A percentile compares a stretch with the other conserved stretches of the same genome.
Conservation (phyloP, 2,888 invertebrate species). For the Erebia aethiops region DNA sequence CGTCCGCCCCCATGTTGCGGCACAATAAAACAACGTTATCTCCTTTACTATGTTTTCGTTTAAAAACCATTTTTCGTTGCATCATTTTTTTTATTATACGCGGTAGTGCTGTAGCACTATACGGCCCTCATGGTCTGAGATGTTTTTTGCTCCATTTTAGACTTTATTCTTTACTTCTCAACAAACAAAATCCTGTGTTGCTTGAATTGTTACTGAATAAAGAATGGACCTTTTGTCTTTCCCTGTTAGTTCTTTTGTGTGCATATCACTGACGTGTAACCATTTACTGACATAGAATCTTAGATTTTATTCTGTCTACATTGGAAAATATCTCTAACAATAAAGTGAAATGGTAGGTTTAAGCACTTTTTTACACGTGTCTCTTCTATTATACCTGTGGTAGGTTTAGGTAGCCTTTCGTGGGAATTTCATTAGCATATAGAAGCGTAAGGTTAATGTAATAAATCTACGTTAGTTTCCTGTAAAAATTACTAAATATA, state of each 20-base stretch:
- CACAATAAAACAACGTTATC: slow-evolving; percentile 69
- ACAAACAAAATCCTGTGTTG: slow-evolving; percentile 39
- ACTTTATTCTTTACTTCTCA: slow-evolving; percentile 42
- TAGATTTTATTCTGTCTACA: slow-evolving; percentile 18
- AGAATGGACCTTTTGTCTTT: slow-evolving; percentile 47
- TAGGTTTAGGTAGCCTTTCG: not conserved
- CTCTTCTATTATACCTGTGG: not conserved
- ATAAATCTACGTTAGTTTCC: not conserved
- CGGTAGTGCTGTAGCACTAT: slow-evolving; percentile 33
- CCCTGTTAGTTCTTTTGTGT: slow-evolving; percentile 49
- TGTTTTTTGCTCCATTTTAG: slow-evolving; percentile 39
- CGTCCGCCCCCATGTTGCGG: slow-evolving; percentile 42
- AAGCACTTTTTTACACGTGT: not conserved
- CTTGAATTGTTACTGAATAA: slow-evolving; percentile 44
- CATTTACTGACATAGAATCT: slow-evolving; percentile 35
- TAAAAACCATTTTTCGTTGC: slow-evolving; percentile 50
- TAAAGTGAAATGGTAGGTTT: not conserved
- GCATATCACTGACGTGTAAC: slow-evolving; percentile 44
- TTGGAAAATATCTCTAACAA: slow-evolving; percentile 7
- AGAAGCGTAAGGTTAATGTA: no score
- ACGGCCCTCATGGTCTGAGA: slow-evolving; percentile 36
- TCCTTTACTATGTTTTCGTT: slow-evolving; percentile 69
- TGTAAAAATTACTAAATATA: slow-evolving; percentile 24
- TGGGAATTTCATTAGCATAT: not conserved
- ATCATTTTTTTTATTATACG: slow-evolving; percentile 34